phyloP scores from a whole-genome alignment of 2,888 invertebrate species.

The Chalcosyrphus nemorum region DNA sequence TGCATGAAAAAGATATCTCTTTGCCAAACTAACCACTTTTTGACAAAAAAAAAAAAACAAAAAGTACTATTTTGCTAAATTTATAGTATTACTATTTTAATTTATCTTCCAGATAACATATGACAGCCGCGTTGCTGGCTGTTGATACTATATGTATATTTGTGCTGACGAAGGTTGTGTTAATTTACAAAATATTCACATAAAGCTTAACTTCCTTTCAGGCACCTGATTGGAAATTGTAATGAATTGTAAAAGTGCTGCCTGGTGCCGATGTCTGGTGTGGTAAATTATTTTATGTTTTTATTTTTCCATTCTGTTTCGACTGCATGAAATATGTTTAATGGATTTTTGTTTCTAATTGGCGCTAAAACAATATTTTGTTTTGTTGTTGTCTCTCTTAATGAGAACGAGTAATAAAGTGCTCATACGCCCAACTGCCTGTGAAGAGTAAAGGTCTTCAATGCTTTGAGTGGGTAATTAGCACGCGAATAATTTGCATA shows the following conservation, averaged over 20 bases:
- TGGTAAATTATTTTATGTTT: background rate
- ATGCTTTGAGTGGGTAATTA: constrained; percentile 32
- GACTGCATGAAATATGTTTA: constrained; percentile 27
- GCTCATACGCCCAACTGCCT: constrained; percentile 51
- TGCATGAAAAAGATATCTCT: constrained; percentile 48
- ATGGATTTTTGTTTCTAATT: constrained; percentile 22
- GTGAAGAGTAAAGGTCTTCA: background rate
- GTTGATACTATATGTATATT: background rate
- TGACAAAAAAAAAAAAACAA: constrained; percentile 25
- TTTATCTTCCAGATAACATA: constrained; percentile 36
- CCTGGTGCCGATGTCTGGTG: background rate
- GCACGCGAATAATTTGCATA: constrained; percentile 43
- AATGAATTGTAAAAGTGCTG: constrained; percentile 43
- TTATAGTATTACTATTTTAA: constrained; percentile 34
- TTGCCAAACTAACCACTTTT: constrained; percentile 1
- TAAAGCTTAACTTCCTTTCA: constrained; percentile 60
- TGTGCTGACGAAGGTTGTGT: constrained; percentile 48
- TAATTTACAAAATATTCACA: constrained; percentile 62
- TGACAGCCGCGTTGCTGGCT: no score
- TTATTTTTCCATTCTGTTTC: constrained; percentile 14
- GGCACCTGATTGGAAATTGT: constrained; percentile 59
- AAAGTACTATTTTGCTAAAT: constrained; percentile 17
- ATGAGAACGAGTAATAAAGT: constrained; percentile 22
- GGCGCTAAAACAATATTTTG: constrained; percentile 15
- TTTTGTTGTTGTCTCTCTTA: background rate